These are phyloP conservation scores for Microcebus ravelobensis DNA, from an alignment of 2,113 vertebrate genomes.

Conservation along the genomic window DNA sequence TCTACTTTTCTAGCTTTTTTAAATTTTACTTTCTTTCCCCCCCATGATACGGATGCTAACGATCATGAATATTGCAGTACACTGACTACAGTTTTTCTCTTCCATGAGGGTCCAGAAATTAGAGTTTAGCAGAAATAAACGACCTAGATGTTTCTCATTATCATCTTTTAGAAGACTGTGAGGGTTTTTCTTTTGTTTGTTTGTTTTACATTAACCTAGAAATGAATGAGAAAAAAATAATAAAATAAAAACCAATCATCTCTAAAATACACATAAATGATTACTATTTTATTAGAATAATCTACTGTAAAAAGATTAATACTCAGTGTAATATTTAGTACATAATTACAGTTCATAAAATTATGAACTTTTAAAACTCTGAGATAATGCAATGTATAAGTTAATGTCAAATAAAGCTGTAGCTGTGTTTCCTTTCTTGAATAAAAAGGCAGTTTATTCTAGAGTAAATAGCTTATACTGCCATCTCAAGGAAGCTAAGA, in stretches of 20 bases:
- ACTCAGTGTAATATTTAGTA: neutral
- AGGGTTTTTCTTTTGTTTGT: neutral
- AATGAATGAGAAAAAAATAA: slow-evolving; percentile 27
- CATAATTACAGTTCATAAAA: neutral
- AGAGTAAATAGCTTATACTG: slow-evolving; percentile 60
- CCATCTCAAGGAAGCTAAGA: slow-evolving; percentile 61
- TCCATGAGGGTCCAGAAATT: neutral
- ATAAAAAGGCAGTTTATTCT: neutral
- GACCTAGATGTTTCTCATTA: slow-evolving; percentile 9
- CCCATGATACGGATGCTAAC: neutral
- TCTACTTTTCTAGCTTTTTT: neutral
- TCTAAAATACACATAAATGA: neutral
- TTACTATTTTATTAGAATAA: neutral
- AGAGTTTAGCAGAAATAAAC: slow-evolving; percentile 24
- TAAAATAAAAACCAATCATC: neutral
- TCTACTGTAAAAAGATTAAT: neutral
- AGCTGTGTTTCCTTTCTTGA: neutral
- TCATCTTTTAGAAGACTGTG: neutral
- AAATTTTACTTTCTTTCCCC: neutral
- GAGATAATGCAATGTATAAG: neutral
- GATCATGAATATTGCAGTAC: neutral
- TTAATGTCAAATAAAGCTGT: neutral
- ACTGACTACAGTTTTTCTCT: neutral
- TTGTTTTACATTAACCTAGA: neutral
- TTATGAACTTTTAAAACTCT: slow-evolving; percentile 10